Percentiles rank a stretch among this genome's conserved stretches.
These are phyloP conservation scores for Pteronura brasiliensis DNA, from an alignment of 2,113 vertebrate species.

Conservation along the genomic window DNA sequence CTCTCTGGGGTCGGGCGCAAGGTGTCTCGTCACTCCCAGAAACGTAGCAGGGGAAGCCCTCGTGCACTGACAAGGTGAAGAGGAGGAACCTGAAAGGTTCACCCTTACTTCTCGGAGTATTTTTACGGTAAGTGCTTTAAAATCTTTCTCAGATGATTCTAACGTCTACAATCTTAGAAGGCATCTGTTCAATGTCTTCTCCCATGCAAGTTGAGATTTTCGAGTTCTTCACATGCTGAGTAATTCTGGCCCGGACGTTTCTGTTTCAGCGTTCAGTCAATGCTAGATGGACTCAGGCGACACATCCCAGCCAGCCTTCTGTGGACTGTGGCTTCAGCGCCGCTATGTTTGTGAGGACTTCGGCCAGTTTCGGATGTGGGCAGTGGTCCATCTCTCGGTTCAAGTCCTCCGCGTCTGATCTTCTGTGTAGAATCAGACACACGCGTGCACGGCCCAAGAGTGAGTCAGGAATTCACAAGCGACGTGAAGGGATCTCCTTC, in stretches of 20 bases:
- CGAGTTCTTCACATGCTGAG: neutral
- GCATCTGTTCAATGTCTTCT: neutral
- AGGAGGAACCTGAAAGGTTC: neutral
- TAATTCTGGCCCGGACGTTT: neutral
- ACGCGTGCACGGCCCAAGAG: neutral
- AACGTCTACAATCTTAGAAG: neutral
- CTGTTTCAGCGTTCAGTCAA: neutral
- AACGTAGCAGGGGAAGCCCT: neutral
- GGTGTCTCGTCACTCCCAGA: neutral
- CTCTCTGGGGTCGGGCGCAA: too few relatives aligned
- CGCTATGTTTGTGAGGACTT: neutral
- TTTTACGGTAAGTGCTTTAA: neutral
- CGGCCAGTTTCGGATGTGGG: neutral
- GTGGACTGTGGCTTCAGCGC: neutral
- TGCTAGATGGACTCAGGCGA: neutral
- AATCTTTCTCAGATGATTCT: neutral
- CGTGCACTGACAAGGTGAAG: neutral
- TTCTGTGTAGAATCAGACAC: neutral
- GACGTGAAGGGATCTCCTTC: neutral
- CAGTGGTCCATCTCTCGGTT: neutral
- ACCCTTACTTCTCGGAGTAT: neutral
- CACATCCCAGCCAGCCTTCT: neutral
- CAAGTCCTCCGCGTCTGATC: neutral
- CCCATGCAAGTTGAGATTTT: neutral
- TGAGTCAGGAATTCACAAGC: neutral